Base-by-base conservation (phyloP, 2,888 invertebrate species). In the Tolmerus cingulatus region DNA sequence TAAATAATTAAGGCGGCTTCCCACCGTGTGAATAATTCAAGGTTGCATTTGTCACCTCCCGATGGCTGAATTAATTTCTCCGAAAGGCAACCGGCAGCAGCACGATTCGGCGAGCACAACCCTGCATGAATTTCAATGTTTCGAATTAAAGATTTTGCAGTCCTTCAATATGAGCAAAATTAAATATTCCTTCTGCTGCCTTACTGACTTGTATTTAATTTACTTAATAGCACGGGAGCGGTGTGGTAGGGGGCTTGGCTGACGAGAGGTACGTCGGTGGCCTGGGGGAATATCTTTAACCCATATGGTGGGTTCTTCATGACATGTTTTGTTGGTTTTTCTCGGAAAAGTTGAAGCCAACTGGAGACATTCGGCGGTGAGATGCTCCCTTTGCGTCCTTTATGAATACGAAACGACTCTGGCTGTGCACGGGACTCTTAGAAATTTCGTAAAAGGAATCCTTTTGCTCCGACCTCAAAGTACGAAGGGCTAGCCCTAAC, bases 191-290 rank as follows among this genome's bases (percentile, higher is more conserved):
- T 46, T 74, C 74, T 74, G 43, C 46, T 74, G 27, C 85, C 74
- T 85, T 85, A 74, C 85, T 85, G 85, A 85, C 85, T 85, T 85
- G 43, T 85, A 85, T 85, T 85, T 85, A 85, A 85, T 85, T 85
- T 85, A 85, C 74, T 74, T 85, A 85, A 85, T 85, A 85, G 85
- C 85, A 85, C 16, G 27, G 43, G 19, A 74, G 16, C 74, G 27
- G 74, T 0, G 30, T 16, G 51, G 14, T 7, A 14, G 46, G 74
- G 34, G 16, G 74, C 19, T 16, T 46, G n/a, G 85, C 40, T 85
- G 74, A 74, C 19, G 74, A 74, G 85, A 74, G 74, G 85, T 46
- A 74, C 23, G 46, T 74, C 51, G 74, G 23, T 51, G 74, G 43
- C 85, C 85, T 30, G 74, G n/a, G 74, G 85, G 85, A 85, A 85